Base-by-base conservation (phyloP, 2,888 invertebrate species). In the Rutpela maculata region DNA sequence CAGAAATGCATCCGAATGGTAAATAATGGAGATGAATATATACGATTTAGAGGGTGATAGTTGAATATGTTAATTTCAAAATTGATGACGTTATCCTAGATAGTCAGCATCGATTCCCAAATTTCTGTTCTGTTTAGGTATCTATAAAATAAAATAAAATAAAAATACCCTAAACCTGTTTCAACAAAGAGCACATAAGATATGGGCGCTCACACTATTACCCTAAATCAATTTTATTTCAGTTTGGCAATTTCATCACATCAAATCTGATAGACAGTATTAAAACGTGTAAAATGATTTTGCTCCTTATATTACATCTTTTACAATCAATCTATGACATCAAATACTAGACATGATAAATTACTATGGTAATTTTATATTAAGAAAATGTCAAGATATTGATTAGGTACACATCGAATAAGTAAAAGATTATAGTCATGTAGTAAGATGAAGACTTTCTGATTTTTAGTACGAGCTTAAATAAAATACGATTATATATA, bases 341-440 rank as follows among this genome's bases (percentile, higher is more conserved):
- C n/a, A 50, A 50, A 50, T 50, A 17, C 50, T n/a, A 50, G 15
- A 50, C 50, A 50, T 50, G 50, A 50, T n/a, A 50, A 50, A 50
- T 50, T 15, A 6, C 50, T 50, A 50, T 50, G 50, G 50, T 50
- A 50, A 50, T 50, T 50, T 50, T 50, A 50, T 50, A 50, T 50
- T 50, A 50, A 50, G 50, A 50, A 50, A n/a, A 50, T 15, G 50
- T 50, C 50, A 50, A 6, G 50, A 50, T n/a, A 50, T 50, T 50
- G 15, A 50, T 50, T 50, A n/a, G n/a, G n/a, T n/a, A n/a, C 50
- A 50, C 6, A 17, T n/a, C 12, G 11, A 15, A 35, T 7, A 35
- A 35, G 9, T 35, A 35, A 35, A 35, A 35, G 31, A 35, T 35
- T 35, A 35, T 0, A 35, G 31, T 35, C 50, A n/a, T n/a, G n/a